phyloP scores from a whole-genome alignment of 1,140 invertebrate species.

The Helicorthomorpha holstii region DNA sequence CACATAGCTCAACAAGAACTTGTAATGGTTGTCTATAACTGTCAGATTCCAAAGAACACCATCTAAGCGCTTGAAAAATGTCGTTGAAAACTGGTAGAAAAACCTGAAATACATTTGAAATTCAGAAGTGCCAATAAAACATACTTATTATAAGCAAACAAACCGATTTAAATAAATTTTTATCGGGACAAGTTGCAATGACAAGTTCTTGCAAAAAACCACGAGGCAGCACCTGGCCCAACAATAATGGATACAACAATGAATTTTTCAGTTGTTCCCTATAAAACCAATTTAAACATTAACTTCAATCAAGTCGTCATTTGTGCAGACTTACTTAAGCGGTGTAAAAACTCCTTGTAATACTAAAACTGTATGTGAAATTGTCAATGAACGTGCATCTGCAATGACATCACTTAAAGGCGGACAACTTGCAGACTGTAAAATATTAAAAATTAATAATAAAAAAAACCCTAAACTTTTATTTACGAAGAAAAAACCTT shows the following conservation, averaged over 20 bases:
- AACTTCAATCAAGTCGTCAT: conserved; percentile 8
- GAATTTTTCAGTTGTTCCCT: conserved; percentile 24
- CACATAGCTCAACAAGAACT: conserved; percentile 46
- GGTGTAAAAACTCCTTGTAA: conserved; percentile 38
- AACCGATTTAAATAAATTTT: conserved; percentile 38
- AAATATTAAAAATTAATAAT: conserved; percentile 9
- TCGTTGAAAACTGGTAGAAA: conserved; percentile 52
- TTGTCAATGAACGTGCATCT: conserved; percentile 40
- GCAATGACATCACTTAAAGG: conserved; percentile 37
- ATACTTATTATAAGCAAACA: conserved; percentile 5
- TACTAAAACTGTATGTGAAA: conserved; percentile 39
- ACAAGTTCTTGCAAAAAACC: conserved; percentile 49
- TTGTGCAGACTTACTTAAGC: conserved; percentile 17
- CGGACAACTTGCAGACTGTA: conserved; percentile 36
- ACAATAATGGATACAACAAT: conserved; percentile 36
- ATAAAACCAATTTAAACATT: conserved; percentile 12
- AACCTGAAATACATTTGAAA: conserved; percentile 13
- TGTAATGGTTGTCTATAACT: conserved; percentile 47
- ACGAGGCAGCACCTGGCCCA: conserved; percentile 42
- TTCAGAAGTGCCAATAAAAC: not conserved
- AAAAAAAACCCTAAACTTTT: not conserved
- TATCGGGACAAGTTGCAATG: conserved; percentile 33
- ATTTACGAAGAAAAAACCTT: conserved; percentile 33
- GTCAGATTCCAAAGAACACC: conserved; percentile 48
- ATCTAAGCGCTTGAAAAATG: conserved; percentile 45